These are phyloP conservation scores for Baryphthengus martii DNA, from an alignment of 2,113 vertebrate species.

Conservation along the genomic window DNA sequence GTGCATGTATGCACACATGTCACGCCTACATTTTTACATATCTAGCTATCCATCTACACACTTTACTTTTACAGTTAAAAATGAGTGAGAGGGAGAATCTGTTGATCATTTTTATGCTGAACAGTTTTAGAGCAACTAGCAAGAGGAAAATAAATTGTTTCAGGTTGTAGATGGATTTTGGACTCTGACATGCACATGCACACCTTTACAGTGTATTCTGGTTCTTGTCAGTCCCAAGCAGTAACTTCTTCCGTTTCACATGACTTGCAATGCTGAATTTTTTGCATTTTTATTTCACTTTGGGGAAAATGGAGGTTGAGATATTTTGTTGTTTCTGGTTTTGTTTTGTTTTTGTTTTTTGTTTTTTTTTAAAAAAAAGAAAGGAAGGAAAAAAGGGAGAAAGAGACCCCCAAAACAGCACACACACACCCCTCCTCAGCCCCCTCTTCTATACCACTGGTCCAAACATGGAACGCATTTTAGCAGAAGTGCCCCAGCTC, in stretches of 20 bases:
- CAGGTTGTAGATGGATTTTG: not conserved
- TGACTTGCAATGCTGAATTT: not conserved
- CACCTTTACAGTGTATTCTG: not conserved
- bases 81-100: not conserved
- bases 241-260: not conserved
- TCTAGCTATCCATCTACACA: too few relatives aligned
- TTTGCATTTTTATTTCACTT: slow-evolving; percentile 3
- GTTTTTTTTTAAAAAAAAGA: too few relatives aligned
- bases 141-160: not conserved
- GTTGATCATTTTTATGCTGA: not conserved
- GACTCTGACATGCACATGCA: not conserved
- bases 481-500: slow-evolving; percentile 63
- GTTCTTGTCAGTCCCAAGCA: not conserved
- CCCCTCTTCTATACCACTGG: slow-evolving; percentile 12
- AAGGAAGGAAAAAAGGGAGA: too few relatives aligned
- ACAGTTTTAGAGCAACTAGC: not conserved
- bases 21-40: not conserved
- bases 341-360: too few relatives aligned
- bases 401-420: not conserved
- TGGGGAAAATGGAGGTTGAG: not conserved
- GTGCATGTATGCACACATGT: not conserved
- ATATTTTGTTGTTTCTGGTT: too few relatives aligned
- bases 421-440: not conserved
- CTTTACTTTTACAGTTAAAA: not conserved
- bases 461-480: slow-evolving; percentile 66